A percentile compares a stretch with the other conserved stretches of the same genome.
These are phyloP conservation scores for Whitmania pigra DNA, from an alignment of 1,140 invertebrate genomes.

Conservation along the genomic window DNA sequence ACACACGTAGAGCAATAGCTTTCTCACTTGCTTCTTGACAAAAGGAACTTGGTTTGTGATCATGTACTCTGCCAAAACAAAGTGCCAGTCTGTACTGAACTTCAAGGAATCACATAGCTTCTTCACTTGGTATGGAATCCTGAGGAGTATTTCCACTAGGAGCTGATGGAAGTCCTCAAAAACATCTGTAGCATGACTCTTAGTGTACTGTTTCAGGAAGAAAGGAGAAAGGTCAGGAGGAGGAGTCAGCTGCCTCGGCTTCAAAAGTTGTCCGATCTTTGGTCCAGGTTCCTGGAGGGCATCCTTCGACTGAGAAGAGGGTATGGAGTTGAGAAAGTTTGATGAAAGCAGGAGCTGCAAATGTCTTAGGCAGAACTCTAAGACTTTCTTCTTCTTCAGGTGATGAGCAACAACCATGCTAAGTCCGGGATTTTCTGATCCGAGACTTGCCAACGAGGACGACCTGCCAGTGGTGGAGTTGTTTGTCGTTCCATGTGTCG, in stretches of 20 bases:
- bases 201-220: slow-evolving; percentile 81
- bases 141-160: slow-evolving; percentile 81
- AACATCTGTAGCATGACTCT: slow-evolving; percentile 75
- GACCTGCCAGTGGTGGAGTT: too few relatives aligned
- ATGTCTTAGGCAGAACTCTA: slow-evolving; percentile 4
- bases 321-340: slow-evolving; percentile 2
- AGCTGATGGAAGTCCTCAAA: slow-evolving; percentile 85
- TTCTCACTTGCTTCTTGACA: slow-evolving; percentile 47
- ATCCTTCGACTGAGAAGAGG: background rate
- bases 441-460: too few relatives aligned
- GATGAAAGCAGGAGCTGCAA: background rate
- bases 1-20: slow-evolving; percentile 79
- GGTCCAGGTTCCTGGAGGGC: background rate
- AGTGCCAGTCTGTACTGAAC: background rate
- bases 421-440: background rate
- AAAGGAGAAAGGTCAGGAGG: slow-evolving; percentile 72
- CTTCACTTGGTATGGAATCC: slow-evolving; percentile 77
- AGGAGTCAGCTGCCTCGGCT: slow-evolving; percentile 62
- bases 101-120: slow-evolving; percentile 42
- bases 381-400: background rate
- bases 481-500: too few relatives aligned
- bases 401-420: background rate
- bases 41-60: slow-evolving; percentile 58
- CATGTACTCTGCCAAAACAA: slow-evolving; percentile 78
- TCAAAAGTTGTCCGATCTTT: slow-evolving; percentile 51